A percentile compares a stretch with the other conserved stretches of the same genome.
phyloP scores from a whole-genome alignment of 2,888 invertebrate genomes.

The Leptinotarsa rubiginosa region DNA sequence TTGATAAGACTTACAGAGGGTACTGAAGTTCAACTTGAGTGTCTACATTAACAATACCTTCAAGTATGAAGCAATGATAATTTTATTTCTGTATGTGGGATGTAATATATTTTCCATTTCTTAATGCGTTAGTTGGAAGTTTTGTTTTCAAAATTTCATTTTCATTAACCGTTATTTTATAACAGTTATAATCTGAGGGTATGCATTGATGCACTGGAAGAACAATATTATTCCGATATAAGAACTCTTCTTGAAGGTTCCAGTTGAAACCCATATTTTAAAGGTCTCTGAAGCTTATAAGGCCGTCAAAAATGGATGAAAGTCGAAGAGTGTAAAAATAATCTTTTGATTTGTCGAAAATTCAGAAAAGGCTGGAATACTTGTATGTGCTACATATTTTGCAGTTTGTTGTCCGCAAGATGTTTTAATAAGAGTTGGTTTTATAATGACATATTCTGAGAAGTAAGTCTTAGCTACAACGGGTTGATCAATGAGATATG shows the following conservation, averaged over 20 bases:
- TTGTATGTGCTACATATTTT: constrained; percentile 27
- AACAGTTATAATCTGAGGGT: constrained; percentile 2
- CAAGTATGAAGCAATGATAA: background rate
- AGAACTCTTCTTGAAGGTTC: constrained; percentile 11
- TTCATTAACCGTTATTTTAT: background rate
- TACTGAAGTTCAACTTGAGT: background rate
- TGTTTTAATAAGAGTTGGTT: constrained; percentile 14
- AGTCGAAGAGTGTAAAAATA: constrained; percentile 5
- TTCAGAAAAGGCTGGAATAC: constrained; percentile 20
- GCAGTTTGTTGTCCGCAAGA: constrained; percentile 10
- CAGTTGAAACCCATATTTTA: constrained; percentile 19
- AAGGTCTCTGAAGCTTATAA: constrained; percentile 14
- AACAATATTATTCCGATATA: background rate
- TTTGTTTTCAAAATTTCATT: background rate
- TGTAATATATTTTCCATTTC: background rate
- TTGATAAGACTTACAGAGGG: background rate
- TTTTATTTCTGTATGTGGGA: background rate
- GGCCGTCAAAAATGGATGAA: constrained; percentile 21
- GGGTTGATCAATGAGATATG: background rate
- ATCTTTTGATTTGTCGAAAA: constrained; percentile 17
- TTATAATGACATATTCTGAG: background rate
- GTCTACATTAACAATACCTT: background rate
- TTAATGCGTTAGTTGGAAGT: background rate
- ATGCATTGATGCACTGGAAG: background rate
- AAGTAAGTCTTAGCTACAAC: background rate